Percentiles rank a stretch among this genome's conserved stretches.
Evolutionary conservation across 2,113 vertebrate genomes (phyloP).

Genomic region (Pollachius pollachius): DNA sequence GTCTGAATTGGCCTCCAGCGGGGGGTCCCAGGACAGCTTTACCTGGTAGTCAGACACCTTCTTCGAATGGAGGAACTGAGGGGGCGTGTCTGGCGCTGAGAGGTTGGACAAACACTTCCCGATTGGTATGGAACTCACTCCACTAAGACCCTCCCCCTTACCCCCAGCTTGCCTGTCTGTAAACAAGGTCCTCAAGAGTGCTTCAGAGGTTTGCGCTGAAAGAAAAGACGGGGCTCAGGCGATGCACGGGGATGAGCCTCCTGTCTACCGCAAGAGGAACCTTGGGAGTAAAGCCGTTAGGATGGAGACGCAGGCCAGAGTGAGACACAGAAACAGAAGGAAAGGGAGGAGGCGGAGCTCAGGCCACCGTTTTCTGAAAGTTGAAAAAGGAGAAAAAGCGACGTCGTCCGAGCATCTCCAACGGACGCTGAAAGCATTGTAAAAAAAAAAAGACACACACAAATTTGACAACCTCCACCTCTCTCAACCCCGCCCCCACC

Average conservation of each 20-base stretch:
- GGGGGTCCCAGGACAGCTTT: constrained; percentile 91
- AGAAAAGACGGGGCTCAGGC: not conserved
- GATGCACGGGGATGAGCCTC: not conserved
- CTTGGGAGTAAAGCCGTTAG: constrained; percentile 51
- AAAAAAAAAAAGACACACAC: too few relatives aligned
- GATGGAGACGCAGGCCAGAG: constrained; percentile 20
- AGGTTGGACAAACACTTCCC: constrained; percentile 63
- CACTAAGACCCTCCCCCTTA: not conserved
- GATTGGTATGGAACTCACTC: constrained; percentile 22
- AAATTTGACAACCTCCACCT: not conserved
- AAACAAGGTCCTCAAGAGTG: too few relatives aligned
- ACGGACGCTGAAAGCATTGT: constrained; percentile 24
- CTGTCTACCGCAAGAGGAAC: constrained; percentile 13
- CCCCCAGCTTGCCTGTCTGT: too few relatives aligned
- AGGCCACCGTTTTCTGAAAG: constrained; percentile 16
- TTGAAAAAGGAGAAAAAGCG: not conserved
- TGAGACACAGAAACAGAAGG: constrained; percentile 8
- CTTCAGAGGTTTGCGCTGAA: too few relatives aligned
- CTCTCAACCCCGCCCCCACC: not conserved
- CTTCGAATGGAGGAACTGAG: constrained; percentile 80
- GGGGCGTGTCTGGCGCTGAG: constrained; percentile 89
- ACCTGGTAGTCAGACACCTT: constrained; percentile 89
- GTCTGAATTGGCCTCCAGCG: constrained; percentile 88
- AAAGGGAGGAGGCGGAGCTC: constrained; percentile 16
- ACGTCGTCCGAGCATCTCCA: constrained; percentile 18